Evolutionary conservation across 2,888 invertebrate genomes (phyloP), one percentile per base, ranked within the genome.

Genomic region (Trileptium ribeirensis): DNA sequence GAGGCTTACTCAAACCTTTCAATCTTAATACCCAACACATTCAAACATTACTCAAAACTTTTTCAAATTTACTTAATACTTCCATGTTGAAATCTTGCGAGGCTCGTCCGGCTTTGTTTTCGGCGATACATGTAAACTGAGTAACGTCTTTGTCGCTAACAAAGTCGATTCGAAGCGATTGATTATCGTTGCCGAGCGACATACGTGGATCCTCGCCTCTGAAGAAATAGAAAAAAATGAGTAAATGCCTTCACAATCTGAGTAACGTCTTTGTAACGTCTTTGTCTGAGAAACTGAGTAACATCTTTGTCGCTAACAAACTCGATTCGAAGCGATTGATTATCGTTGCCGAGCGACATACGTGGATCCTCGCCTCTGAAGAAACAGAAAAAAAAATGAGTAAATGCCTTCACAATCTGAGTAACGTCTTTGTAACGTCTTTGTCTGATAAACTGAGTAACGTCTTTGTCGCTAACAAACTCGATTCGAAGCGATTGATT

Each of bases 61-160:
- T n/a, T n/a, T n/a, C n/a, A n/a, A n/a, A 78, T 89, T 87, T 86
- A 92, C 93, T 91, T 81, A 92, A 87, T 0, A 93, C 91, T 80
- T 91, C 90, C 1, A 93, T 85, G 70, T 89, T 88, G 83, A 92
- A 92, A 67, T 90, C 89, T 83, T 91, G 91, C 1, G 89, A 87
- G 19, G 86, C 88, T 34, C 89, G 90, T 1, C 92, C 92, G 86
- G 91, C 91, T 74, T 89, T 86, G 86, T 92, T 93, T 74, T 86
- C 88, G 0, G 91, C 92, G 3, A 89, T 85, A 85, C 93, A 93
- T 0, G 89, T 90, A 85, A 92, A 93, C 40, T 90, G 89, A 0
- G 92, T 92, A 74, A 91, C 91, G 86, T 92, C 92, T 1, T 83
- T 51, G 0, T 82, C 79, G 36, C 83, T 80, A 2, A 87, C 86